Conservation (phyloP, 2,888 invertebrate species). For the Cryptocephalus primarius region DNA sequence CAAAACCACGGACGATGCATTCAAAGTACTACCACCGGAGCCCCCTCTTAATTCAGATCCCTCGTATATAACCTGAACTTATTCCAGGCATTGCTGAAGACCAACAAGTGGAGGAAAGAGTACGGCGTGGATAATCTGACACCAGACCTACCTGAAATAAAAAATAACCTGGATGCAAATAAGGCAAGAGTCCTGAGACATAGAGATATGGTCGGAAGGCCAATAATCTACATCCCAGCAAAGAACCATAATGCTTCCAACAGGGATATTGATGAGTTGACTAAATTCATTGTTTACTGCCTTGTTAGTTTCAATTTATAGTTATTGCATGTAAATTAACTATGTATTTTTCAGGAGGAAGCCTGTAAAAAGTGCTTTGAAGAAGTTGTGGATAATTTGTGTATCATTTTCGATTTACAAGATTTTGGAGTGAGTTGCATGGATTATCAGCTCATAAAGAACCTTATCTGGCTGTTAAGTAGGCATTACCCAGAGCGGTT, state of each 20-base stretch:
- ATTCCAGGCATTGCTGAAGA: conserved; percentile 60
- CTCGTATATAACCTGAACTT: too few species aligned
- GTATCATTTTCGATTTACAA: conserved; percentile 68
- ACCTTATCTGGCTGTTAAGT: conserved; percentile 65
- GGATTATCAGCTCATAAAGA: conserved; percentile 72
- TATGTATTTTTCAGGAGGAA: conserved; percentile 47
- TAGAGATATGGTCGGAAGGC: conserved; percentile 60
- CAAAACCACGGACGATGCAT: conserved; percentile 60
- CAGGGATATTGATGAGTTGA: conserved; percentile 64
- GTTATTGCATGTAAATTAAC: conserved; percentile 1
- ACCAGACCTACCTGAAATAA: conserved; percentile 42
- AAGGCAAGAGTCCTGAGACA: conserved; percentile 62
- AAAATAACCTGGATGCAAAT: conserved; percentile 45
- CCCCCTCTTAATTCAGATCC: too few species aligned
- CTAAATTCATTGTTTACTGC: conserved; percentile 67
- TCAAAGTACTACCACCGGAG: conserved; percentile 46
- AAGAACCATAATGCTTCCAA: conserved; percentile 63
- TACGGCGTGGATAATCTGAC: conserved; percentile 55
- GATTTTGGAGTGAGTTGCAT: conserved; percentile 65
- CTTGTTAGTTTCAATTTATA: conserved; percentile 42
- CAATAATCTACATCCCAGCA: conserved; percentile 68
- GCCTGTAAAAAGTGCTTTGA: conserved; percentile 69
- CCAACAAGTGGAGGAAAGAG: conserved; percentile 68
- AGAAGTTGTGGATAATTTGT: conserved; percentile 66
- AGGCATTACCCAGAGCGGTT: conserved; percentile 69